A percentile compares a stretch with the other conserved stretches of the same genome.
Conservation (phyloP, 2,888 invertebrate species). For the Stenoptilia bipunctidactyla region DNA sequence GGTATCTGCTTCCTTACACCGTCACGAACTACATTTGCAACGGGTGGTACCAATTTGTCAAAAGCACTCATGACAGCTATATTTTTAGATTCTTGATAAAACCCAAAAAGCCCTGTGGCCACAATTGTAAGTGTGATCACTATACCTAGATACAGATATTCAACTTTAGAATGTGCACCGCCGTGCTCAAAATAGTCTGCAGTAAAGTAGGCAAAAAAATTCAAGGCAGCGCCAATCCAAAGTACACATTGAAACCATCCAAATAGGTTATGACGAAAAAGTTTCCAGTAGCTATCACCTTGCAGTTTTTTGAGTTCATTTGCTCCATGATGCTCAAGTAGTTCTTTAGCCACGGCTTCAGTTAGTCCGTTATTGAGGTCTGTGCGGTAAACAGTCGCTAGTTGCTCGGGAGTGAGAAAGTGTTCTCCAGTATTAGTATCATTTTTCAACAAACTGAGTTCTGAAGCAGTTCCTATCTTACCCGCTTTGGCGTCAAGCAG, state of each 20-base stretch:
- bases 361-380: constrained; percentile 64
- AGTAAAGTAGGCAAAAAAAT: constrained; percentile 68
- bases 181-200: neutral
- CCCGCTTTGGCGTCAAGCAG: too few relatives aligned
- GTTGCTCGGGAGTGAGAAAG: constrained; percentile 47
- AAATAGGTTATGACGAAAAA: constrained; percentile 76
- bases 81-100: constrained; percentile 75
- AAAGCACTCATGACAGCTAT: constrained; percentile 88
- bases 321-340: constrained; percentile 68
- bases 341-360: constrained; percentile 58
- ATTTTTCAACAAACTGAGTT: constrained; percentile 26
- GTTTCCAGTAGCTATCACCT: constrained; percentile 73
- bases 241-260: constrained; percentile 80
- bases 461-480: too few relatives aligned
- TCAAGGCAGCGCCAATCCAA: constrained; percentile 76
- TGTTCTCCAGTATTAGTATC: constrained; percentile 55
- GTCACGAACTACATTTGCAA: constrained; percentile 78
- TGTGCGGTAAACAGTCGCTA: constrained; percentile 54
- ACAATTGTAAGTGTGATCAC: constrained; percentile 47
- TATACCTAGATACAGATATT: constrained; percentile 52
- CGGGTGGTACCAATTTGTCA: constrained; percentile 82
- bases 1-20: constrained; percentile 71
- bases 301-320: constrained; percentile 73
- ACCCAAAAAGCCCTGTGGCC: constrained; percentile 69
- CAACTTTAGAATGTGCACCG: constrained; percentile 31